A percentile compares a stretch with the other conserved stretches of the same genome.
Evolutionary conservation across 2,113 vertebrate species (phyloP).

Genomic region (Odontophorus gujanensis): DNA sequence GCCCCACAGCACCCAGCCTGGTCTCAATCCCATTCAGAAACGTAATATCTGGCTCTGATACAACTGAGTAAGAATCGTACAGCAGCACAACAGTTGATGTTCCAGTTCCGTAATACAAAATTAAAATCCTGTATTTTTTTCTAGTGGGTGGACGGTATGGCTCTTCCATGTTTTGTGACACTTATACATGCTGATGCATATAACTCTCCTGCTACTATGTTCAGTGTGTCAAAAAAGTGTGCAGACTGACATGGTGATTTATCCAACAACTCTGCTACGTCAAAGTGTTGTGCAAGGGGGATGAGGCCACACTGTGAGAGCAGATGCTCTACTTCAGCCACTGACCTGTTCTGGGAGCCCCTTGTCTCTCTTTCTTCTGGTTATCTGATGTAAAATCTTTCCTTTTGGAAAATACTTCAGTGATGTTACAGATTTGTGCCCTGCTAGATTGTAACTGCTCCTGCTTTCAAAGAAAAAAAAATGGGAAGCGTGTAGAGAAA

Average conservation of each 20-base stretch:
- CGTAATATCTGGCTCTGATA: background rate
- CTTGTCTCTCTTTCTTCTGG: background rate
- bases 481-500: background rate
- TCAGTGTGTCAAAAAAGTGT: background rate
- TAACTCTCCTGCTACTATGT: background rate
- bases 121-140: background rate
- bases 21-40: background rate
- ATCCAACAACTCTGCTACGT: background rate
- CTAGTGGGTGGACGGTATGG: background rate
- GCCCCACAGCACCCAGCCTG: fast-evolving
- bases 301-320: background rate
- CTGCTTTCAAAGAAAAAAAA: background rate
- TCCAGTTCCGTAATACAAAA: background rate
- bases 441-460: background rate
- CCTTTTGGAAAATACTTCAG: background rate
- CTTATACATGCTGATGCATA: background rate
- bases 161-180: background rate
- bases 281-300: background rate
- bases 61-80: background rate
- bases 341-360: background rate
- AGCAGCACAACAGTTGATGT: background rate
- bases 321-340: background rate
- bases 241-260: background rate
- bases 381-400: background rate
- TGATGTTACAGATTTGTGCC: background rate